Evolutionary conservation across 2,113 vertebrate species (phyloP), one percentile per base, ranked within the genome.

Genomic region (Heteronetta atricapilla): DNA sequence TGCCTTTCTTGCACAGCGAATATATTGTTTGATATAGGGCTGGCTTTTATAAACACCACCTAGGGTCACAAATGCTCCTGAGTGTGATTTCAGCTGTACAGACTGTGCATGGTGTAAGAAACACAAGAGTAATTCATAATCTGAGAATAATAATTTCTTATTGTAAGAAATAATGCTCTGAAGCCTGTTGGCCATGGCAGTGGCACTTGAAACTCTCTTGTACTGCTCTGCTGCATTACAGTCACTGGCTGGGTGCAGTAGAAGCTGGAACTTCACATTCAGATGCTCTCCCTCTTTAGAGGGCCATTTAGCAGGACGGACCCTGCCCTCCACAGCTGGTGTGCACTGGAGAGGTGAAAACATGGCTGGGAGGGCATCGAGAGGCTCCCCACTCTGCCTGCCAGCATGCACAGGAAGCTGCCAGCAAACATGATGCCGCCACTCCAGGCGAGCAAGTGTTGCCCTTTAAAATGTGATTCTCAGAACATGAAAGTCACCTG

Each of bases 41-140:
- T 81, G 55, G 22, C 10, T 44, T 21, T 40, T 33, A n/a, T 1
- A 75, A 82, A 44, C 31, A 10, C 36, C 28, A 16, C n/a, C 36
- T 6, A 2, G 64, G 19, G 55, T 16, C 16, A 12, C 3, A 42
- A 72, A 42, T 13, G 38, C 14, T 78, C 25, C 56, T 38, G 56
- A 59, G 11, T 0, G 0, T 8, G 28, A 3, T 66, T 46, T 23
- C 66, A 60, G 69, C 0, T 0, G 1, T 26, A 1, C 50, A 58
- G 36, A 7, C n/a, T 50, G 34, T 34, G 44, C 38, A 11, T 4
- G 40, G 21, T 58, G 19, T 50, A 10, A 50, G 56, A n/a, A 56
- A 18, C 18, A 20, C 13, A 9, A 22, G 29, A 31, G 3, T 94
- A 31, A 28, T 22, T 74, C 3, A 3, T 26, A 9, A 26, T 0